Conservation (phyloP, 2,113 vertebrate genomes). For the Mormyrus iriodes region DNA sequence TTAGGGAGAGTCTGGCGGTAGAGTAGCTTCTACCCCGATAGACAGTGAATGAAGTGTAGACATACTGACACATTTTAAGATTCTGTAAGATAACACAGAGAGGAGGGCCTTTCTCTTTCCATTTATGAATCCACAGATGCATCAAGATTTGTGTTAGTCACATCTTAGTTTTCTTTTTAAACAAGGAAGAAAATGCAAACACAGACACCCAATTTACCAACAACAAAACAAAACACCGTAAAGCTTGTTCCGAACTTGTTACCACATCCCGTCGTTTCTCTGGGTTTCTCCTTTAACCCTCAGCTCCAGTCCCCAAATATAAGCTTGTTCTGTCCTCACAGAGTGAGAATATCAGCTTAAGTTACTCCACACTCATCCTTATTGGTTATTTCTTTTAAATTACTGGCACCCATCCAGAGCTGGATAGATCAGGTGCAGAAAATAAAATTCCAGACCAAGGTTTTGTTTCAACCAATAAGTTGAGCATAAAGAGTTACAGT, state of each 20-base stretch:
- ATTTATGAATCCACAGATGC: not conserved
- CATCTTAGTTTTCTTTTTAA: not conserved
- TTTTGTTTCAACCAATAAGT: not conserved
- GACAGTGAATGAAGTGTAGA: not conserved
- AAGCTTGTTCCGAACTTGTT: not conserved
- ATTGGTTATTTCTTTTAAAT: not conserved
- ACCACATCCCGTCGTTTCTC: not conserved
- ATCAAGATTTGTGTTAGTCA: not conserved
- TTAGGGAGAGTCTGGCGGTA: not conserved
- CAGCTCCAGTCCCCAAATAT: not conserved
- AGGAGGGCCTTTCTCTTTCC: not conserved
- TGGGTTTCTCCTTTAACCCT: not conserved
- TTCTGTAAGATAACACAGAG: not conserved
- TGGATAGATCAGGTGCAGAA: not conserved
- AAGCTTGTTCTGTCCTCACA: not conserved
- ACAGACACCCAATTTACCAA: not conserved
- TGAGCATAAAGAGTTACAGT: not conserved
- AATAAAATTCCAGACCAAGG: not conserved
- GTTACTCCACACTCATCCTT: not conserved
- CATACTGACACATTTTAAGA: not conserved
- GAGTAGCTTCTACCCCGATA: not conserved
- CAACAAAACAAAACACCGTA: not conserved
- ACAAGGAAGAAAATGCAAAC: not conserved
- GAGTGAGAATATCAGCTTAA: not conserved
- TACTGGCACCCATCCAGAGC: not conserved